A percentile compares a stretch with the other conserved stretches of the same genome.
These are phyloP conservation scores for Holacanthella duospinosa DNA, from an alignment of 2,888 invertebrate species.

Conservation along the genomic window DNA sequence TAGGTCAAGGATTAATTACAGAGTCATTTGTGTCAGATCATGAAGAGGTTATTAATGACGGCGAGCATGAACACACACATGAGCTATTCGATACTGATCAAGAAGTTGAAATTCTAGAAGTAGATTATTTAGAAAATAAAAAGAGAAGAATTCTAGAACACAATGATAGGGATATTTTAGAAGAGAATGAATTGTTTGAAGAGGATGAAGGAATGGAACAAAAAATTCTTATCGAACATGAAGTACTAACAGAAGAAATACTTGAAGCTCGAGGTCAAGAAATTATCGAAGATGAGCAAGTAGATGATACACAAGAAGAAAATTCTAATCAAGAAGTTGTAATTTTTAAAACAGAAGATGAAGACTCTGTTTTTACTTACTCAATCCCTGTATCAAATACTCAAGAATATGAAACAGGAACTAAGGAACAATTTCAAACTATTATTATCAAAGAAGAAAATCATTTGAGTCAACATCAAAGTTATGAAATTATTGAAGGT, in stretches of 20 bases:
- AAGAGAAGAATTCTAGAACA: neutral
- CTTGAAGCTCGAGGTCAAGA: neutral
- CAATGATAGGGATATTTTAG: too few species aligned
- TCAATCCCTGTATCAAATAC: neutral
- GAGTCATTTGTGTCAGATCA: too few species aligned
- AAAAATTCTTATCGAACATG: too few species aligned
- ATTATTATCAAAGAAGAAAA: neutral
- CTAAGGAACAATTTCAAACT: neutral
- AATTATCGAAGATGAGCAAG: neutral
- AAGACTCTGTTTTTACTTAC: neutral
- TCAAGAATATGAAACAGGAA: neutral
- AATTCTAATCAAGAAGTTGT: neutral
- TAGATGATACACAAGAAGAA: neutral
- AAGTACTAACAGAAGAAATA: neutral
- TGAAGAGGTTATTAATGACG: too few species aligned
- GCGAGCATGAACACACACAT: too few species aligned
- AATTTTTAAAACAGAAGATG: neutral
- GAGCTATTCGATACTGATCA: too few species aligned
- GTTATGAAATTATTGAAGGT: neutral
- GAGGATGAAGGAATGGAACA: too few species aligned
- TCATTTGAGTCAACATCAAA: neutral
- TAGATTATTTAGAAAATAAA: too few species aligned
- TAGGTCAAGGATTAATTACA: too few species aligned
- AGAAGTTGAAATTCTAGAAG: too few species aligned
- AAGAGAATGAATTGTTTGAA: too few species aligned